Evolutionary conservation across 2,797 vertebrate species (phyloP), one percentile per base, ranked within the genome.

Genomic region (Scleropages formosus): DNA sequence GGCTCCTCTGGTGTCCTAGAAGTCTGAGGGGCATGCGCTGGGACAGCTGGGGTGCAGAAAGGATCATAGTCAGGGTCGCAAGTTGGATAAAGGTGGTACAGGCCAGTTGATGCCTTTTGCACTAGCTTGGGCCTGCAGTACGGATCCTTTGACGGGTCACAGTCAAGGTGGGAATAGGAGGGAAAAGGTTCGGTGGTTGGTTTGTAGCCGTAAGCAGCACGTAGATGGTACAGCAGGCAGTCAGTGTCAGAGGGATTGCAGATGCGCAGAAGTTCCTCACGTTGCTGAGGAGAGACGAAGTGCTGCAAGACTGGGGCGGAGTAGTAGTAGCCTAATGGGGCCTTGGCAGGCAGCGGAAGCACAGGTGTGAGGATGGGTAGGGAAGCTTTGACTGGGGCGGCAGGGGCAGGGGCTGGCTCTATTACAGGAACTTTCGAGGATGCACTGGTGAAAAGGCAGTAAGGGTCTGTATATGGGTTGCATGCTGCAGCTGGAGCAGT

Each of bases 181-280:
- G 91, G 89, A 27, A 83, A 78, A 0, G 90, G 87, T 24, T 80
- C 85, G 0, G 80, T 3, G 0, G 87, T 86, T 0, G 91, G 89
- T 26, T 83, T 89, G 81, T 93, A 92, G 60, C 93, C 93, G 2
- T 88, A 92, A 3, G 92, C 87, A 8, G 91, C 88, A 59, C 91
- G 89, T 63, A 94, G 85, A 82, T 94, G 93, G 78, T 94, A 94
- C 85, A 93, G 93, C 79, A 94, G 83, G 75, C 93, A 94, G 69
- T 94, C 92, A 0, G 89, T 86, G 72, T 94, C 93, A 9, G 90
- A 86, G 10, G 88, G 66, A 65, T 85, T 87, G 84, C 93, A 94
- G 85, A 94, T 92, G 47, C 90, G 87, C 79, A 93, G 81, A 78
- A 94, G 85, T 80, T 94, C 92, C 0, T 79, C 46, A 75, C 73